Evolutionary conservation across 2,113 vertebrate species (phyloP).

Genomic region (Ciconia maguari): DNA sequence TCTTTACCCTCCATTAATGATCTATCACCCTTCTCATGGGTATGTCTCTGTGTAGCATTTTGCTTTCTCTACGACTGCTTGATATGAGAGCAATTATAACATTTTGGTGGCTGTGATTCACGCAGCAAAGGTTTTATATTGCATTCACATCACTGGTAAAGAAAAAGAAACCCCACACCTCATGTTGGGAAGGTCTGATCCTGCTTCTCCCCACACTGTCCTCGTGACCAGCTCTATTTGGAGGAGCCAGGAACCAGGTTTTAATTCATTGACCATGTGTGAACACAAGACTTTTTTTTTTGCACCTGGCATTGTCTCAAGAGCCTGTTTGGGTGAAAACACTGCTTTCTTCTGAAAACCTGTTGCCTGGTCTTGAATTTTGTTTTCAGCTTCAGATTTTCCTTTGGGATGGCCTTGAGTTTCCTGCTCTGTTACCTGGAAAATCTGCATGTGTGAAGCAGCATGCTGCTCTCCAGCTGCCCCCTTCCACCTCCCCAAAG

Average conservation of each 20-base stretch:
- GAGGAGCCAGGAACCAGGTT: background rate
- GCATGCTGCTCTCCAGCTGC: fast-evolving
- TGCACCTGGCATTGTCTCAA: background rate
- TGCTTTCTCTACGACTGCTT: background rate
- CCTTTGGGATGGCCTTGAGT: background rate
- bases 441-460: background rate
- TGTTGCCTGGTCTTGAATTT: background rate
- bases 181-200: background rate
- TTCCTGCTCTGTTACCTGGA: background rate
- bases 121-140: background rate
- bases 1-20: background rate
- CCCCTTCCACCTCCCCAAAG: background rate
- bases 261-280: background rate
- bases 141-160: background rate
- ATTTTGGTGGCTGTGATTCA: background rate
- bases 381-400: background rate
- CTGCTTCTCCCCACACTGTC: fast-evolving
- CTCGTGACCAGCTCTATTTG: background rate
- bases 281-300: background rate
- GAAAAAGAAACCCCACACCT: background rate
- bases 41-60: background rate
- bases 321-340: background rate
- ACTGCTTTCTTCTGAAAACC: background rate
- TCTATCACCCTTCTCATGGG: background rate
- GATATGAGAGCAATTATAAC: fast-evolving